Conservation (phyloP, 2,888 invertebrate genomes). For the Amorpha juglandis region DNA sequence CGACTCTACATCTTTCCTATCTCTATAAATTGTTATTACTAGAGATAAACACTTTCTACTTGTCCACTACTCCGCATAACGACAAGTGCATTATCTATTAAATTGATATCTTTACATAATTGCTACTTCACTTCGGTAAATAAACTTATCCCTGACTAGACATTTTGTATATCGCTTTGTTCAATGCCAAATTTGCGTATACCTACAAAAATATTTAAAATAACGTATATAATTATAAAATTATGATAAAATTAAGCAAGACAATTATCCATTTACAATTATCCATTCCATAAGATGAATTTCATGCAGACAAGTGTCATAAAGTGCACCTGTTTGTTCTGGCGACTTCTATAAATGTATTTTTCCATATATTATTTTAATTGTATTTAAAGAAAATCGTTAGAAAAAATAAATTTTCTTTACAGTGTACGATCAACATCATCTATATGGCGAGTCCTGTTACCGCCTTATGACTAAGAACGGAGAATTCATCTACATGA, state of each 20-base stretch:
- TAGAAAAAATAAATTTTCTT: constrained; percentile 29
- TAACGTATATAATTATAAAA: no score
- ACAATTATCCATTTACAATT: no score
- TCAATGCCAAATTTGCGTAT: not conserved
- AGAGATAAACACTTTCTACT: constrained; percentile 55
- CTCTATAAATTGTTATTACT: constrained; percentile 49
- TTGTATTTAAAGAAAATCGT: no score
- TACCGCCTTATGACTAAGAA: constrained; percentile 92
- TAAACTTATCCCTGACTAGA: not conserved
- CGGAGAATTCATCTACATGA: constrained; percentile 91
- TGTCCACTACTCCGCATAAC: constrained; percentile 54
- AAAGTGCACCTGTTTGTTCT: no score
- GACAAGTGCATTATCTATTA: constrained; percentile 40
- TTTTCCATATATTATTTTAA: no score
- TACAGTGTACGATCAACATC: constrained; percentile 90
- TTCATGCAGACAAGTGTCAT: no score
- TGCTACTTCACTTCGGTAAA: constrained; percentile 43
- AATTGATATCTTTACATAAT: constrained; percentile 32
- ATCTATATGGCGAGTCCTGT: constrained; percentile 91
- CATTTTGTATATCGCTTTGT: not conserved
- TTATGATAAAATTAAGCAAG: no score
- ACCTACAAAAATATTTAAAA: no score
- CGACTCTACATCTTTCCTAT: constrained; percentile 44
- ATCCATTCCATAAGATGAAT: no score
- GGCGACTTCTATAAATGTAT: no score